A percentile compares a stretch with the other conserved stretches of the same genome.
Conservation (phyloP, 2,113 vertebrate genomes). For the Carettochelys insculpta region DNA sequence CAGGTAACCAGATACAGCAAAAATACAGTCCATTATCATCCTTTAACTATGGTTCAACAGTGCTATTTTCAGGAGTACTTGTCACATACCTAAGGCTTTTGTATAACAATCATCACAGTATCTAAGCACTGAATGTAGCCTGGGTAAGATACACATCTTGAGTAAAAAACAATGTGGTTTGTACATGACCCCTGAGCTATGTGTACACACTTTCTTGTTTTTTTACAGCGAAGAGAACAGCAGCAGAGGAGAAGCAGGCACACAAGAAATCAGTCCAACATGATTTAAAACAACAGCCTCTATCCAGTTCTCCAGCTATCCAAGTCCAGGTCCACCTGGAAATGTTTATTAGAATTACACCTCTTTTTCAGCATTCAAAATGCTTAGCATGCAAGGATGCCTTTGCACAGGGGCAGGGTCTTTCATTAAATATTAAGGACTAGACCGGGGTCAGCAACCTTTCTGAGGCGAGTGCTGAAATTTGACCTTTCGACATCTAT, state of each 20-base stretch:
- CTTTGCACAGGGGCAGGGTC: neutral
- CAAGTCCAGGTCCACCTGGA: neutral
- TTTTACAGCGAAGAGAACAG: neutral
- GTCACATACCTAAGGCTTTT: neutral
- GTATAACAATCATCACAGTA: neutral
- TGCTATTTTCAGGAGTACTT: neutral
- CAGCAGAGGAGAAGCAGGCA: neutral
- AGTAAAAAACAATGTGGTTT: neutral
- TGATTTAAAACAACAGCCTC: neutral
- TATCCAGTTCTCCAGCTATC: neutral
- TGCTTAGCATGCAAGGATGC: neutral
- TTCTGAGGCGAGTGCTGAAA: too few relatives aligned
- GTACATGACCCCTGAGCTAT: neutral
- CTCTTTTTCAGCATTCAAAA: neutral
- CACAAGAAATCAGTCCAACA: neutral
- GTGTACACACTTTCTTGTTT: neutral
- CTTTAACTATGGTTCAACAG: accelerated
- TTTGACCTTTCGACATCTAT: too few relatives aligned
- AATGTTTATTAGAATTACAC: neutral
- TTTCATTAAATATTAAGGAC: neutral
- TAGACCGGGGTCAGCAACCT: too few relatives aligned
- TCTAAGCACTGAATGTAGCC: neutral
- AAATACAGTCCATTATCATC: neutral
- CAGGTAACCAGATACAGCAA: neutral
- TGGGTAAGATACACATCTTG: neutral